Evolutionary conservation across 2,888 invertebrate species (phyloP).

Genomic region (Amphipyra tragopoginis): DNA sequence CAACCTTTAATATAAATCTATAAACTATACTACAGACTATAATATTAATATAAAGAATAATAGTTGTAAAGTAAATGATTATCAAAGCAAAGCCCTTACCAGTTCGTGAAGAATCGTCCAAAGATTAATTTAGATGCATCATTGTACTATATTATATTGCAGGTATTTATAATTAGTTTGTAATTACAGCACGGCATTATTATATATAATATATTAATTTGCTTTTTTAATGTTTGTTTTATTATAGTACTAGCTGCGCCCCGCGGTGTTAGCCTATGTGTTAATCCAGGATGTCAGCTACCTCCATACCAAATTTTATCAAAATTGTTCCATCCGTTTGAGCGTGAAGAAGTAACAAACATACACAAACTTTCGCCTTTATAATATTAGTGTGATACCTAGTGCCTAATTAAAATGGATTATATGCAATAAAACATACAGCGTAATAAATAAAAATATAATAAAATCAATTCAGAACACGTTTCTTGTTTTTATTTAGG

Average conservation of each 20-base stretch:
- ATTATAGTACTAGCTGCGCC: too few relatives aligned
- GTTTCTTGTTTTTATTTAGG: slow-evolving; percentile 5
- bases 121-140: slow-evolving; percentile 76
- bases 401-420: background rate
- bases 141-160: slow-evolving; percentile 68
- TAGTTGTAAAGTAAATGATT: slow-evolving; percentile 49
- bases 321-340: too few relatives aligned
- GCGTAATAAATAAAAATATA: too few relatives aligned
- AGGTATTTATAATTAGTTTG: slow-evolving; percentile 66
- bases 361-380: too few relatives aligned
- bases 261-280: too few relatives aligned
- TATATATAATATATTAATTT: slow-evolving; percentile 73
- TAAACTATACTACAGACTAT: slow-evolving; percentile 28
- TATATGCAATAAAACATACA: too few relatives aligned
- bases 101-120: slow-evolving; percentile 86
- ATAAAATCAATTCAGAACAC: background rate
- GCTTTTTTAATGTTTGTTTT: slow-evolving; percentile 64
- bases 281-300: too few relatives aligned
- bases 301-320: too few relatives aligned
- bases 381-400: too few relatives aligned
- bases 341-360: too few relatives aligned
- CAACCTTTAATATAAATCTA: slow-evolving; percentile 23
- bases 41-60: slow-evolving; percentile 27
- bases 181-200: slow-evolving; percentile 71
- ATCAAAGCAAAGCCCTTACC: slow-evolving; percentile 82